A percentile compares a stretch with the other conserved stretches of the same genome.
These are phyloP conservation scores for Cheirogaleus major DNA, from an alignment of 2,797 vertebrate species.

Conservation along the genomic window DNA sequence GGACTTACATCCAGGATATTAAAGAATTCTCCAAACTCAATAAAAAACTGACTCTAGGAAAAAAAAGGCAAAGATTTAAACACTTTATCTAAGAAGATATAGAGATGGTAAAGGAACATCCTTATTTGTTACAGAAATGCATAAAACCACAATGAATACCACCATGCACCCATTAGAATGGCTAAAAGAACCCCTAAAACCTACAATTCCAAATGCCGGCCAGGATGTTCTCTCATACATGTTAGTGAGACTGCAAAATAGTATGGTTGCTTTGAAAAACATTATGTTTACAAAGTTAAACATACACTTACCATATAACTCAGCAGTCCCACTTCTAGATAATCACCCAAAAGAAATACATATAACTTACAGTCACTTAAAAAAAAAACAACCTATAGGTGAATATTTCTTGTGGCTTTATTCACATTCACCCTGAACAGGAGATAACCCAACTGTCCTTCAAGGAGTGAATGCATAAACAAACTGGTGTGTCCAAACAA, in stretches of 20 bases:
- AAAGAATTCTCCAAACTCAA: neutral
- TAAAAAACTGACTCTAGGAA: neutral
- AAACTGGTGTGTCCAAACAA: neutral
- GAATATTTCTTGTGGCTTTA: neutral
- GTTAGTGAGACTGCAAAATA: neutral
- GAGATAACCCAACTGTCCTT: neutral
- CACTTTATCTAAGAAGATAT: neutral
- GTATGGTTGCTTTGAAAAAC: neutral
- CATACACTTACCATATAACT: neutral
- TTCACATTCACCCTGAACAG: conserved; percentile 8
- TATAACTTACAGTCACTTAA: neutral
- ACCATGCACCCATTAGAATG: neutral
- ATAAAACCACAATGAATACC: neutral
- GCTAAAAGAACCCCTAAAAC: neutral
- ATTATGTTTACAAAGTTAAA: neutral
- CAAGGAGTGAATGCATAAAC: neutral
- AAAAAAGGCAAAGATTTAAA: neutral
- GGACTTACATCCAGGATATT: neutral
- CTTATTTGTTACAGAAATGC: neutral
- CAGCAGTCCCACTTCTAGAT: neutral
- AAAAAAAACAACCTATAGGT: neutral
- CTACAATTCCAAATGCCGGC: neutral
- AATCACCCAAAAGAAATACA: neutral
- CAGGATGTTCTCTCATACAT: neutral
- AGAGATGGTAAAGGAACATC: neutral